These are phyloP conservation scores for Ormyrus nitidulus DNA, from an alignment of 2,888 invertebrate species.

Conservation along the genomic window DNA sequence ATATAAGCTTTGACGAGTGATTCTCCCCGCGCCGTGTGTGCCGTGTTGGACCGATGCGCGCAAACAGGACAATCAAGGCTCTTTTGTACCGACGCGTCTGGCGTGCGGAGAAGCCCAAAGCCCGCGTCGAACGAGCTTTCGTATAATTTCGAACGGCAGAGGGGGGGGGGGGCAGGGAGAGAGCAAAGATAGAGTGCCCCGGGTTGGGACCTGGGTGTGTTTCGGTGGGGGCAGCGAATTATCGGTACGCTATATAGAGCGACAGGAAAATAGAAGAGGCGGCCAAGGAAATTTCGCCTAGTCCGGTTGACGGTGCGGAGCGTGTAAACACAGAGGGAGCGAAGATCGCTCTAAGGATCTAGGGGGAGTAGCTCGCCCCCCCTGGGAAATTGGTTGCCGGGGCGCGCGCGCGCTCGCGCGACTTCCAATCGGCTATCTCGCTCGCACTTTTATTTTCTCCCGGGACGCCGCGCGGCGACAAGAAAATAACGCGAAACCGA, in stretches of 20 bases:
- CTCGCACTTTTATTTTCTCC: conserved; percentile 66
- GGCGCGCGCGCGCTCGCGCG: conserved; percentile 27
- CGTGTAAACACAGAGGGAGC: conserved; percentile 13
- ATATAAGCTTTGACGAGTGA: conserved; percentile 2
- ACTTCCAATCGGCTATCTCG: conserved; percentile 53
- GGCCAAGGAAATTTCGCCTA: conserved; percentile 40
- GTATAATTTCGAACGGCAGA: conserved; percentile 47
- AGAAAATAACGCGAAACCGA: conserved; percentile 67
- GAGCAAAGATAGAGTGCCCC: background rate
- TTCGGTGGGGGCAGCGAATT: conserved; percentile 2
- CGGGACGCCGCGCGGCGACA: conserved; percentile 59
- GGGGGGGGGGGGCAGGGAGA: background rate
- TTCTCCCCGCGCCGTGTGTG: background rate
- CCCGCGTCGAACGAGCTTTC: background rate
- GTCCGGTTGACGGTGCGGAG: background rate
- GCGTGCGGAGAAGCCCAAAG: no score
- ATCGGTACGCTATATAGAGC: background rate
- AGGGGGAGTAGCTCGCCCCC: conserved; percentile 48
- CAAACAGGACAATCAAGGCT: conserved; percentile 43
- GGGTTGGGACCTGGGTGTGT: background rate
- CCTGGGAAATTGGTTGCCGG: conserved; percentile 69
- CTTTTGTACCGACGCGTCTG: background rate
- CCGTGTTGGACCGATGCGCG: background rate
- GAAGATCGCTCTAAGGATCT: conserved; percentile 63
- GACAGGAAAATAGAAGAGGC: conserved; percentile 4